phyloP scores from a whole-genome alignment of 2,797 vertebrate species.

The Neomorphus geoffroyi region DNA sequence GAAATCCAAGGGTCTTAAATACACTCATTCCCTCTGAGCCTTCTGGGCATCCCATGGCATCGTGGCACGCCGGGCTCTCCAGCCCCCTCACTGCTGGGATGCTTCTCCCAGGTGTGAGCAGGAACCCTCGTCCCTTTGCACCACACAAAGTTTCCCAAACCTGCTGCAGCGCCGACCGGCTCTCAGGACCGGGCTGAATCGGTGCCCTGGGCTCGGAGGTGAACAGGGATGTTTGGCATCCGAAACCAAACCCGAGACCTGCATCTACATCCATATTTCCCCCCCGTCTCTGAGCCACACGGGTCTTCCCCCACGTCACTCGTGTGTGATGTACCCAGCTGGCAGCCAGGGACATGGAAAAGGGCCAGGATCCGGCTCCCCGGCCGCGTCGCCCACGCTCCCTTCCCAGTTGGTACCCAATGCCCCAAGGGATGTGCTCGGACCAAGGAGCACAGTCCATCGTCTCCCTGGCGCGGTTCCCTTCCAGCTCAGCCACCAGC shows the following conservation, averaged over 20 bases:
- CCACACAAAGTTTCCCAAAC: not conserved
- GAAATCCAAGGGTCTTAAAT: not conserved
- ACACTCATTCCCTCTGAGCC: fast-evolving
- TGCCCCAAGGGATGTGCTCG: not conserved
- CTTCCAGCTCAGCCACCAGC: not conserved
- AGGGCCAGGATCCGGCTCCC: not conserved
- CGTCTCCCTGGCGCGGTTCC: too few relatives aligned
- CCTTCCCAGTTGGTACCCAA: fast-evolving
- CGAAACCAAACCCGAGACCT: not conserved
- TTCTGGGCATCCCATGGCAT: fast-evolving
- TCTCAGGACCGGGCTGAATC: fast-evolving
- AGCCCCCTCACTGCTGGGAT: fast-evolving
- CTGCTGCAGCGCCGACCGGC: fast-evolving
- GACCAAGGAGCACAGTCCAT: not conserved
- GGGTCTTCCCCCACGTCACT: not conserved
- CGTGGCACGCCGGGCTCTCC: fast-evolving
- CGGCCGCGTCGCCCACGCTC: fast-evolving
- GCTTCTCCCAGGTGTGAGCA: not conserved
- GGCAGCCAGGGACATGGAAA: not conserved
- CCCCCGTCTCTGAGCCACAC: fast-evolving
- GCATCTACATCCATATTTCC: not conserved
- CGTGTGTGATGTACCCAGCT: not conserved
- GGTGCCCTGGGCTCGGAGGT: fast-evolving
- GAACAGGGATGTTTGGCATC: fast-evolving
- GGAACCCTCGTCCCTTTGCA: fast-evolving